phyloP scores from a whole-genome alignment of 1,140 invertebrate genomes.

The Diorhabda carinulata region DNA sequence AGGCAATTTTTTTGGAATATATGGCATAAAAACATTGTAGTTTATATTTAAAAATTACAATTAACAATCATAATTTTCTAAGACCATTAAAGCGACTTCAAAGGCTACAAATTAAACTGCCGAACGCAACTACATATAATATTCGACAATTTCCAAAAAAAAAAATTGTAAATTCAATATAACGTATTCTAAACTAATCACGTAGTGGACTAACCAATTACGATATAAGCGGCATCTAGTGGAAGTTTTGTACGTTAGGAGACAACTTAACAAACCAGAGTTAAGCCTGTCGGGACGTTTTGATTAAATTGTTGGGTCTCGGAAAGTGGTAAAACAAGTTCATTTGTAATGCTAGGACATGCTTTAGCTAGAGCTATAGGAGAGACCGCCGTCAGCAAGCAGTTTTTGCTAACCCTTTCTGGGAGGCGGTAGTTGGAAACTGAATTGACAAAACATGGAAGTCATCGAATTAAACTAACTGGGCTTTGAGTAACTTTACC shows the following conservation, averaged over 20 bases:
- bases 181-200: neutral
- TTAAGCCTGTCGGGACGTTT: neutral
- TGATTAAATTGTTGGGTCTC: conserved; percentile 10
- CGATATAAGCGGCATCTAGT: neutral
- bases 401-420: neutral
- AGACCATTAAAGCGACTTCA: too few species aligned
- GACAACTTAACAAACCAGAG: neutral
- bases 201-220: conserved; percentile 5
- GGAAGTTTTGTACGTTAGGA: neutral
- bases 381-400: neutral
- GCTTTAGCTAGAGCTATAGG: neutral
- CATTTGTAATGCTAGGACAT: conserved; percentile 5
- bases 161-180: too few species aligned
- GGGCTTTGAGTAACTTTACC: too few species aligned
- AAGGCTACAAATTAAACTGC: too few species aligned
- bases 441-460: conserved; percentile 9
- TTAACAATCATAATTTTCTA: too few species aligned
- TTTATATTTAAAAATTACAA: too few species aligned
- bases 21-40: too few species aligned
- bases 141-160: too few species aligned
- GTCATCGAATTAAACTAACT: too few species aligned
- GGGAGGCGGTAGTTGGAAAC: too few species aligned
- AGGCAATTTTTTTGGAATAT: too few species aligned
- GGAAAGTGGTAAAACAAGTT: conserved; percentile 1
- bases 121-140: too few species aligned